Evolutionary conservation across 1,140 invertebrate species (phyloP), one percentile per base, ranked within the genome.

Genomic region (Calliphora vicina): DNA sequence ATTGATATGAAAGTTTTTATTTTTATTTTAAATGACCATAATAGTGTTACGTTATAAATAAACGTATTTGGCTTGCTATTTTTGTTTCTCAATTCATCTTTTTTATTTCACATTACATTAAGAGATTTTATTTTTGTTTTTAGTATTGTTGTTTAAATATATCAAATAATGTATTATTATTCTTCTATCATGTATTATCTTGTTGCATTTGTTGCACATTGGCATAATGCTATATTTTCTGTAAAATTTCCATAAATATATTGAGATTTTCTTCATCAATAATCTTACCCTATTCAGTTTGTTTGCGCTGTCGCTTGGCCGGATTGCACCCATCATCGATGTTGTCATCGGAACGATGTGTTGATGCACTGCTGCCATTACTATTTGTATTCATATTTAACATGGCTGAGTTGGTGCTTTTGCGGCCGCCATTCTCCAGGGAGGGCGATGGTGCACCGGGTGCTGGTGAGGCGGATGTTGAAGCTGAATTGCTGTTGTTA

Each of bases 241-340:
- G 74, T 78, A 78, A 78, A 13, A 78, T 78, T 78, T 78, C 74
- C 74, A 78, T 78, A 43, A 78, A 78, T 78, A 78, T 78, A 43
- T 78, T 78, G 8, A 78, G 74, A 78, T 78, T 78, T 42, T 78
- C 74, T 78, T 78, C 74, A 78, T 78, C 74, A 78, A 78, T 84
- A 78, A 86, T 85, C 80, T 89, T 88, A 84, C 88, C 86, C 88
- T 90, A 90, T 90, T 90, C 88, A 50, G 82, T 84, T 61, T 85
- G 82, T 26, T 89, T 85, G 71, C 88, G 87, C 26, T 84, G 13
- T 20, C 88, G 83, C 61, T 90, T 90, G 10, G 88, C 82, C 27
- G 88, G 88, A 86, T 87, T 78, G 85, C 87, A 87, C 42, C 84
- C 83, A 81, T 88, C 86, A 45, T 88, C 87, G 81, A 84, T 87